Evolutionary conservation across 1,140 invertebrate species (phyloP).

Genomic region (Lutraria rhynchaena): DNA sequence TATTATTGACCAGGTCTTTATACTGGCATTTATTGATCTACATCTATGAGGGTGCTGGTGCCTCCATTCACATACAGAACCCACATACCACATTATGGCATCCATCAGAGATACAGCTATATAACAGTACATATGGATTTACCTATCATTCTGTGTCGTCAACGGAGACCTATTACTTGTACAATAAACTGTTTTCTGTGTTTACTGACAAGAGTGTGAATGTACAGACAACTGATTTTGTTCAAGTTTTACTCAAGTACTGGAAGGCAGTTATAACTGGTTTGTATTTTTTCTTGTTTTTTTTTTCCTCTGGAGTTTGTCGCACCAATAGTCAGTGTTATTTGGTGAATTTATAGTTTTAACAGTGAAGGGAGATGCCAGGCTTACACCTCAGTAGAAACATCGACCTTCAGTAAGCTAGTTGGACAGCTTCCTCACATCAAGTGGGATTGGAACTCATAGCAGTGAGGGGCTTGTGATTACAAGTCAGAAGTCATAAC

Average conservation of each 20-base stretch:
- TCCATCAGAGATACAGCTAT: background rate
- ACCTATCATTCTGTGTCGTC: background rate
- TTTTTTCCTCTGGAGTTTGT: too few species aligned
- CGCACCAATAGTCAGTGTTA: too few species aligned
- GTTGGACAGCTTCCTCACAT: too few species aligned
- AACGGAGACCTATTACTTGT: background rate
- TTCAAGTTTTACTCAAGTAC: background rate
- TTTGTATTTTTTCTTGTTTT: too few species aligned
- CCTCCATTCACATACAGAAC: background rate
- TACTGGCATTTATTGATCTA: conserved; percentile 41
- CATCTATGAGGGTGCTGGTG: background rate
- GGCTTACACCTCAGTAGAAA: too few species aligned
- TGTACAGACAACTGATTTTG: background rate
- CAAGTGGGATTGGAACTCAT: too few species aligned
- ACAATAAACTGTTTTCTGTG: conserved; percentile 2
- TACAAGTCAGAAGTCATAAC: too few species aligned
- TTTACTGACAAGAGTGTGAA: conserved; percentile 18
- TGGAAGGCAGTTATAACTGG: background rate
- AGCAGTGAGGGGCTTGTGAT: too few species aligned
- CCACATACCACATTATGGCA: conserved; percentile 21
- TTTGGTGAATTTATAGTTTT: too few species aligned
- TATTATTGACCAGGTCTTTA: background rate
- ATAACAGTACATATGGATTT: conserved; percentile 22
- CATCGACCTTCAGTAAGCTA: too few species aligned
- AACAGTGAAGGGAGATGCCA: too few species aligned